Evolutionary conservation across 2,888 invertebrate genomes (phyloP).

Genomic region (Drosophila buzzatii): DNA sequence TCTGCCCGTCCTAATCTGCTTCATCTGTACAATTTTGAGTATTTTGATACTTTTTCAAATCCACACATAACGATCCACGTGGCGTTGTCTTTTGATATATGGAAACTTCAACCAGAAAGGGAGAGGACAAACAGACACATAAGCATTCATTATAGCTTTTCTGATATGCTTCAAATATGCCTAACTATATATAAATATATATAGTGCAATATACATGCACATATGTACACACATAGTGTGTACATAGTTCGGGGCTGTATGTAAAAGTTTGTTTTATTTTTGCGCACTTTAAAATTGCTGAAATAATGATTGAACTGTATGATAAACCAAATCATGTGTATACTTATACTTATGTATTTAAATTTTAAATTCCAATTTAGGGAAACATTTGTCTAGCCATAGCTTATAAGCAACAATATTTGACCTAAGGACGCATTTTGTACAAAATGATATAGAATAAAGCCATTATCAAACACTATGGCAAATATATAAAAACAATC

Average conservation of each 20-base stretch:
- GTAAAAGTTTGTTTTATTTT: conserved; percentile 31
- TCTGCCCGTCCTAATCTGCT: conserved; percentile 90
- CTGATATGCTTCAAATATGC: conserved; percentile 63
- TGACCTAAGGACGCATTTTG: conserved; percentile 73
- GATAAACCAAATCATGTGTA: conserved; percentile 59
- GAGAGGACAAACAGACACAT: conserved; percentile 27
- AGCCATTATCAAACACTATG: conserved; percentile 49
- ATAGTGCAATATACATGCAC: conserved; percentile 55
- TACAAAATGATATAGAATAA: conserved; percentile 76
- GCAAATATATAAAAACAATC: conserved; percentile 22
- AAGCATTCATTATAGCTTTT: conserved; percentile 64
- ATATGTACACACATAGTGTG: conserved; percentile 48
- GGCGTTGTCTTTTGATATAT: conserved; percentile 50
- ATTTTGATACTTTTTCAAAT: conserved; percentile 89
- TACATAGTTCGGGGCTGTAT: conserved; percentile 27
- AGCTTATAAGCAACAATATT: conserved; percentile 71
- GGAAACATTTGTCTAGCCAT: conserved; percentile 84
- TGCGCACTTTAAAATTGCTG: conserved; percentile 49
- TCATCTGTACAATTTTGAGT: conserved; percentile 91
- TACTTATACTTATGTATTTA: conserved; percentile 66
- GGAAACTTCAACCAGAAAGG: conserved; percentile 25
- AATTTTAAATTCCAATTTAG: conserved; percentile 78
- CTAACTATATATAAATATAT: conserved; percentile 26
- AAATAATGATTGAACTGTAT: conserved; percentile 49
- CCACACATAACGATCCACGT: conserved; percentile 84